phyloP scores from a whole-genome alignment of 2,888 invertebrate genomes.

The Eristalis pertinax region DNA sequence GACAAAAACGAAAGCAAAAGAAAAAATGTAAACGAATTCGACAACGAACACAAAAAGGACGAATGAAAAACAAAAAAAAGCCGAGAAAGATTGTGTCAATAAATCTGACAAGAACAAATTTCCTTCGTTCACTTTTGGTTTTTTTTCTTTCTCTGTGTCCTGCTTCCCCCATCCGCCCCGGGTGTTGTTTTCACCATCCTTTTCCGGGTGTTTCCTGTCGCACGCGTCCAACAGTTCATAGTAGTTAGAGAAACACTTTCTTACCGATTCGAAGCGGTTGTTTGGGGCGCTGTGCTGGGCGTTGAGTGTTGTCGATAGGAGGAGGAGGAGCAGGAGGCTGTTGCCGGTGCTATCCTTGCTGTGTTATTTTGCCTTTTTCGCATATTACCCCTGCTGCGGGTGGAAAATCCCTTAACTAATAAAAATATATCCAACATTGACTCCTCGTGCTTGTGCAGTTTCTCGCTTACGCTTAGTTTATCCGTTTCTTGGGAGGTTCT shows the following conservation, averaged over 20 bases:
- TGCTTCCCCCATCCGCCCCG: not conserved
- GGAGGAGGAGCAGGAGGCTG: constrained; percentile 7
- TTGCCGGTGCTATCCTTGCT: constrained; percentile 39
- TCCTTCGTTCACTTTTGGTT: constrained; percentile 50
- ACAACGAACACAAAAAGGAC: constrained; percentile 4
- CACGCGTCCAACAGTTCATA: constrained; percentile 67
- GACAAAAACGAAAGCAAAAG: constrained; percentile 1
- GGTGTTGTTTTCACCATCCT: constrained; percentile 58
- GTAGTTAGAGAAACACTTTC: constrained; percentile 57
- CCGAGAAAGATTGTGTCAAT: constrained; percentile 69
- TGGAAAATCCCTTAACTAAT: constrained; percentile 63
- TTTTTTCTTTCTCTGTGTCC: not conserved
- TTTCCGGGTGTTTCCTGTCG: constrained; percentile 48
- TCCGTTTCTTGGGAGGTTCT: constrained; percentile 22
- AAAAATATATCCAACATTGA: constrained; percentile 45
- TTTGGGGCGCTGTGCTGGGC: not conserved
- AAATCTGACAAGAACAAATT: constrained; percentile 72
- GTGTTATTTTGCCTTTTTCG: constrained; percentile 38
- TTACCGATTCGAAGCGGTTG: constrained; percentile 25
- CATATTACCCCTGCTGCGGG: constrained; percentile 38
- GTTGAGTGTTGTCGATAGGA: not conserved
- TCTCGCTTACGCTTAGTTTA: constrained; percentile 50
- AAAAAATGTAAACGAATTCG: constrained; percentile 7
- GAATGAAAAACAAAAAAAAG: constrained; percentile 11
- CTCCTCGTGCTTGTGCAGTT: constrained; percentile 26